A percentile compares a stretch with the other conserved stretches of the same genome.
Evolutionary conservation across 92 coral and sea anemone species (phyloP).

Genomic region (Galaxea fascicularis): DNA sequence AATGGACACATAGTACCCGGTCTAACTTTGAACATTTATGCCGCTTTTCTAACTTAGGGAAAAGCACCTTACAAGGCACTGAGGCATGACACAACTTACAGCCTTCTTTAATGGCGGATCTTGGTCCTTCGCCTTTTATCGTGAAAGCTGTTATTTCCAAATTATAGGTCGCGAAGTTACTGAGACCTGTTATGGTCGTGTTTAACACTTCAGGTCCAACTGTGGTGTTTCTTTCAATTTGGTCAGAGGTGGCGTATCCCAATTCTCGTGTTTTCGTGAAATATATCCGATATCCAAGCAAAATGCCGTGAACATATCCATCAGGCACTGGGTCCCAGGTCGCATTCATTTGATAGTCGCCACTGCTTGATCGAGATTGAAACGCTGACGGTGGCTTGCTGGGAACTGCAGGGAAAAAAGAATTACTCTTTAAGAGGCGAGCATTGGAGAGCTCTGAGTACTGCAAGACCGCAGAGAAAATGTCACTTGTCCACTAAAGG

Average conservation of each 20-base stretch:
- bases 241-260: constrained; percentile 17
- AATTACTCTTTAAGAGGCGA: too few species aligned
- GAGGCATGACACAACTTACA: constrained; percentile 42
- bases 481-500: too few species aligned
- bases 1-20: too few species aligned
- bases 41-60: too few species aligned
- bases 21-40: too few species aligned
- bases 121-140: constrained; percentile 76
- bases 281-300: constrained; percentile 76
- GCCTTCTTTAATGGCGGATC: constrained; percentile 55
- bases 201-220: constrained; percentile 37
- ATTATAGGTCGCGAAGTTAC: constrained; percentile 68
- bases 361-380: constrained; percentile 46
- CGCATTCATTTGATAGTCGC: constrained; percentile 49
- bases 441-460: too few species aligned
- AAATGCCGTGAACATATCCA: constrained; percentile 75
- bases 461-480: too few species aligned
- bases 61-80: too few species aligned
- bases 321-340: constrained; percentile 73
- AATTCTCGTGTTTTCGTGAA: constrained; percentile 43
- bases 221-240: constrained; percentile 20
- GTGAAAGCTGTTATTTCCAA: constrained; percentile 73
- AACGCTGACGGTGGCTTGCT: constrained; percentile 65
- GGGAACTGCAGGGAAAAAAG: constrained; percentile 56
- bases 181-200: constrained; percentile 44